These are phyloP conservation scores for Trilocha varians DNA, from an alignment of 2,888 invertebrate genomes.

Conservation along the genomic window DNA sequence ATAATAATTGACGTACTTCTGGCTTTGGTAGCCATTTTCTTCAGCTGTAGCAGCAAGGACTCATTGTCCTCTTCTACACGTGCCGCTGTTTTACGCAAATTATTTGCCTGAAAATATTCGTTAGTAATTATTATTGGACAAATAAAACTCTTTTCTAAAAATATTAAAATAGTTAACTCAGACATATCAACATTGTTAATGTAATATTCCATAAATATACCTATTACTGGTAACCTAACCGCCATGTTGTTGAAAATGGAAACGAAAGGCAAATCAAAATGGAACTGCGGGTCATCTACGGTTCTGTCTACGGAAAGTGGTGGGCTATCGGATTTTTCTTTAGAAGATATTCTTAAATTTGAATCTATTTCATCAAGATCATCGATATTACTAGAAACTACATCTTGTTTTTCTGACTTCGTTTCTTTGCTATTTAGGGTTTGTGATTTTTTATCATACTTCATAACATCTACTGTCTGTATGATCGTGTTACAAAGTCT, in stretches of 20 bases:
- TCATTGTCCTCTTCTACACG: slow-evolving; percentile 98
- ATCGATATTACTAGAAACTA: slow-evolving; percentile 25
- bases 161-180: not conserved
- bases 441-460: slow-evolving; percentile 38
- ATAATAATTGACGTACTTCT: slow-evolving; percentile 78
- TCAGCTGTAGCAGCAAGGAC: slow-evolving; percentile 93
- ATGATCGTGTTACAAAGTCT: slow-evolving; percentile 38
- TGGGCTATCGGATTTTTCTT: slow-evolving; percentile 62
- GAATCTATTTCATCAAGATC: slow-evolving; percentile 13
- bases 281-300: slow-evolving; percentile 28
- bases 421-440: slow-evolving; percentile 21
- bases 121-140: slow-evolving; percentile 39
- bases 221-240: slow-evolving; percentile 64
- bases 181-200: not conserved
- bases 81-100: slow-evolving; percentile 89
- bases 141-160: slow-evolving; percentile 6
- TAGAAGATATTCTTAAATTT: slow-evolving; percentile 9
- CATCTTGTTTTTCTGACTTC: slow-evolving; percentile 16
- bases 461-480: slow-evolving; percentile 39
- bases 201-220: slow-evolving; percentile 42
- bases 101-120: slow-evolving; percentile 83
- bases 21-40: slow-evolving; percentile 94
- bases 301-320: slow-evolving; percentile 54
- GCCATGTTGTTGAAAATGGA: slow-evolving; percentile 64
- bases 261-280: slow-evolving; percentile 50